Conservation (phyloP, 2,113 vertebrate species). For the Labeo rohita region DNA sequence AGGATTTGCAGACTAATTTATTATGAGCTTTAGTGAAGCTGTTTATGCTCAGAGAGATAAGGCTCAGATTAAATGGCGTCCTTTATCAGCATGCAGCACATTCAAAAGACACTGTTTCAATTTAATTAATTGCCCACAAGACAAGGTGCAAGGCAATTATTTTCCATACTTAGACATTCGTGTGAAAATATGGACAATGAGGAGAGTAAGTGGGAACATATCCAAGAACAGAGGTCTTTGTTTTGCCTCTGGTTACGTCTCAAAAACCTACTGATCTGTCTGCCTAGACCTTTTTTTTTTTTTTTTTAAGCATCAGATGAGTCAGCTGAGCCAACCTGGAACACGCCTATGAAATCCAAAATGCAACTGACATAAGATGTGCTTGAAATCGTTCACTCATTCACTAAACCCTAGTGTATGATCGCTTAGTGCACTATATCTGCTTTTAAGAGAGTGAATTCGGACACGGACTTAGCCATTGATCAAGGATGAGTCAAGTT, state of each 20-base stretch:
- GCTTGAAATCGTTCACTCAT: not conserved
- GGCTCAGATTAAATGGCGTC: constrained; percentile 54
- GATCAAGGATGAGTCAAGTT: not conserved
- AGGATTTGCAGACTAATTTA: constrained; percentile 58
- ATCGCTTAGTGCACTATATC: not conserved
- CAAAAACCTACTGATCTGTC: constrained; percentile 7
- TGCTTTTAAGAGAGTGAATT: not conserved
- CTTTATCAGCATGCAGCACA: constrained; percentile 51
- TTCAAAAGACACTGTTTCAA: constrained; percentile 41
- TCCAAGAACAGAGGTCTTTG: constrained; percentile 1
- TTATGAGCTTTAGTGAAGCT: constrained; percentile 52
- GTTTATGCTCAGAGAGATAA: constrained; percentile 64
- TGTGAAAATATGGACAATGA: constrained; percentile 8
- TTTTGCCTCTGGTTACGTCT: constrained; percentile 3
- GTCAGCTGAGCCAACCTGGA: not conserved
- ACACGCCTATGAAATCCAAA: not conserved
- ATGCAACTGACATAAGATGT: not conserved
- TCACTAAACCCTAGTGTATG: not conserved
- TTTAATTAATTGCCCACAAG: constrained; percentile 47
- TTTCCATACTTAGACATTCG: constrained; percentile 25
- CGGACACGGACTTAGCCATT: not conserved
- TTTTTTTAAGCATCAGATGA: constrained; percentile 9
- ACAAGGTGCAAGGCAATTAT: constrained; percentile 36
- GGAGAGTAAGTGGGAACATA: constrained; percentile 3
- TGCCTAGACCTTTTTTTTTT: not conserved